phyloP scores from a whole-genome alignment of 2,888 invertebrate species.

The Luperina nickerlii region DNA sequence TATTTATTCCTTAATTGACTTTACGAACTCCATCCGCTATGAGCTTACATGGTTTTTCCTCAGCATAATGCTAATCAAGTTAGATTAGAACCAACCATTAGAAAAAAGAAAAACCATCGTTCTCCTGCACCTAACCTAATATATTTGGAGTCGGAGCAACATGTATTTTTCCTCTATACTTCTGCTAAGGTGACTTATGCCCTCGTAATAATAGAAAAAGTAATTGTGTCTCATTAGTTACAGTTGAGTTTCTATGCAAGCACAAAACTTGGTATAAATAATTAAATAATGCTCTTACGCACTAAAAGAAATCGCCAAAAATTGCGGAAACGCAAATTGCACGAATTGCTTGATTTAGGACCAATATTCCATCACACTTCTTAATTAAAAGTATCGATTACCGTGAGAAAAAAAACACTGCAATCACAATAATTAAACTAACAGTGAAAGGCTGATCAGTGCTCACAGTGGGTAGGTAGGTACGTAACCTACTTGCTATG shows the following conservation, averaged over 20 bases:
- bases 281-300: neutral
- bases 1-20: neutral
- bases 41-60: neutral
- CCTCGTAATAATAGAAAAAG: too few relatives aligned
- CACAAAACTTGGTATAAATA: neutral
- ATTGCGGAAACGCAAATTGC: constrained; percentile 1
- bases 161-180: too few relatives aligned
- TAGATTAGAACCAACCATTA: too few relatives aligned
- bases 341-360: constrained; percentile 22
- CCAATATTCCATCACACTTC: constrained; percentile 34
- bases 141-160: too few relatives aligned
- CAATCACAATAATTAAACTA: constrained; percentile 59
- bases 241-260: neutral
- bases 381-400: constrained; percentile 48
- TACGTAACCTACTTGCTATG: constrained; percentile 44
- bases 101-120: too few relatives aligned
- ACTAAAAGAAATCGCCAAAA: neutral
- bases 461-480: constrained; percentile 14
- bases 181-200: too few relatives aligned
- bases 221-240: too few relatives aligned
- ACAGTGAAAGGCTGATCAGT: constrained; percentile 43
- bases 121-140: too few relatives aligned
- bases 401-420: constrained; percentile 61
- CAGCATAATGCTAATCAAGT: neutral
- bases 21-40: neutral